Evolutionary conservation across 2,888 invertebrate species (phyloP), one percentile per base, ranked within the genome.

Genomic region (Laspeyria flexula): DNA sequence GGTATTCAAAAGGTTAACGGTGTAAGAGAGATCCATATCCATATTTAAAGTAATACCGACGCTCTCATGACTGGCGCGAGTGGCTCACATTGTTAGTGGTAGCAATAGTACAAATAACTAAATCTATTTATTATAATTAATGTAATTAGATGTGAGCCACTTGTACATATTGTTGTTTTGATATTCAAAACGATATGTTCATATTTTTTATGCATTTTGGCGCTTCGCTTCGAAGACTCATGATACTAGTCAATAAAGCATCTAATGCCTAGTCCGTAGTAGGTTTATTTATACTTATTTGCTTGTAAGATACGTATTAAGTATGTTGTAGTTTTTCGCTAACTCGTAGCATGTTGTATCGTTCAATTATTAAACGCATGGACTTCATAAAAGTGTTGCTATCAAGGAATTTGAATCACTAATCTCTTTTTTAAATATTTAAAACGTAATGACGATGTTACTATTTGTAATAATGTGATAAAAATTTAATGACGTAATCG

Each of bases 161-260:
- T 77, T 73, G 76, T 75, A 42, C 60, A 53, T 64, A 51, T 55
- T 60, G 51, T 61, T 62, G 67, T 65, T 62, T 62, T 73, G 65
- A 56, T 65, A 57, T 65, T 67, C 60, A 65, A 58, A 62, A 57
- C 60, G 43, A 52, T 65, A 60, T 63, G 52, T 69, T 66, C 48
- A 53, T 57, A 71, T 77, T 73, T 79, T 75, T 79, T 75, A 79
- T 61, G 74, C 76, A 77, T 83, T 82, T 80, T 74, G 43, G 71
- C 56, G 83, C 83, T 85, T 83, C 58, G 86, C 83, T 83, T 83
- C 57, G 52, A 65, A 73, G 61, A 65, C 73, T 63, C 7, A 25
- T 25, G 25, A 25, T 7, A 73, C 68, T 74, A 77, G 79, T 73
- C 61, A 46, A 58, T 55, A 53, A 60, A 65, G 70, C 65, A 68